Percentiles rank a stretch among this genome's conserved stretches.
phyloP scores from a whole-genome alignment of 2,797 vertebrate genomes.

The Columba guinea region DNA sequence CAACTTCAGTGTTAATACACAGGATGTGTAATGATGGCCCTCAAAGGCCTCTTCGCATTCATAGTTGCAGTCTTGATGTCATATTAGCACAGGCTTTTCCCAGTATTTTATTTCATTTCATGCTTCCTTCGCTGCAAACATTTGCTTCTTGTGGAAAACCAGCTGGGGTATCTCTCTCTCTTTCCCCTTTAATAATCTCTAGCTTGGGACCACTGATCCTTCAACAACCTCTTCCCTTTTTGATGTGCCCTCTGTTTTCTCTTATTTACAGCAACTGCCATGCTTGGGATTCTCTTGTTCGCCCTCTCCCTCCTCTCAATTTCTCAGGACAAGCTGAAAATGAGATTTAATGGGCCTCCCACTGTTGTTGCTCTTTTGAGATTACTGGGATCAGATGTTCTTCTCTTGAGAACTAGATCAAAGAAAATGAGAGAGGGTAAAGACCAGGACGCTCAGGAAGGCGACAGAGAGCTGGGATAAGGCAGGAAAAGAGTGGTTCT shows the following conservation, averaged over 20 bases:
- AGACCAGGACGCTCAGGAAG: constrained; percentile 38
- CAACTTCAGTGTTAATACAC: background rate
- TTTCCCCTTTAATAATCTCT: constrained; percentile 26
- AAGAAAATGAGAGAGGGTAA: constrained; percentile 56
- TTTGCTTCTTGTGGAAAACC: background rate
- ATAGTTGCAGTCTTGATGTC: background rate
- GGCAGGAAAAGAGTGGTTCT: background rate
- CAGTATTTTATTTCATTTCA: constrained; percentile 41
- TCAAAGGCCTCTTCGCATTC: constrained; percentile 28
- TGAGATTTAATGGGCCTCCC: constrained; percentile 70
- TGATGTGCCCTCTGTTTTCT: constrained; percentile 54
- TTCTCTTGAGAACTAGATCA: constrained; percentile 68
- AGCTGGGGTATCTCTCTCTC: background rate
- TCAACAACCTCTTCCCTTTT: constrained; percentile 44
- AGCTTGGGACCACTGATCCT: constrained; percentile 39
- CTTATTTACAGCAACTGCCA: constrained; percentile 56
- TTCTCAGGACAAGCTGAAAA: constrained; percentile 72
- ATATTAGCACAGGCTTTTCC: background rate
- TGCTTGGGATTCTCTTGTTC: constrained; percentile 49
- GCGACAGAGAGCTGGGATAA: background rate
- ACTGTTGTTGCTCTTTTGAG: constrained; percentile 70
- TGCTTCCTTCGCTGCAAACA: background rate
- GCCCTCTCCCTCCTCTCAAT: constrained; percentile 46
- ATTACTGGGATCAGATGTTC: constrained; percentile 69
- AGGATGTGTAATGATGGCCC: background rate